Conservation (phyloP, 2,797 vertebrate genomes). For the Schizothorax lantsangensis region DNA sequence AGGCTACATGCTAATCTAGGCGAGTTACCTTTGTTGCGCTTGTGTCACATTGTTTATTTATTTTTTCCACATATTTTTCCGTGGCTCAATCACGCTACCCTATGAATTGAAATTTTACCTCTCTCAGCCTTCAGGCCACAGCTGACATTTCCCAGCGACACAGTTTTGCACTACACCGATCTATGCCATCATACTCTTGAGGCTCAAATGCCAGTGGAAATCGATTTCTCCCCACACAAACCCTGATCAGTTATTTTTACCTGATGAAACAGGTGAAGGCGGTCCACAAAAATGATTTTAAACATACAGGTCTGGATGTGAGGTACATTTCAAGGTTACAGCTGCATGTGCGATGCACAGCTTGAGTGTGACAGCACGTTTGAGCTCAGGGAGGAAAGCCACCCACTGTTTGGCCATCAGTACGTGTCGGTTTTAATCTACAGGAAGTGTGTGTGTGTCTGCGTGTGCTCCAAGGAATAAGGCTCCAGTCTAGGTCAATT, state of each 20-base stretch:
- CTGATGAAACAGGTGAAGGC: slow-evolving; percentile 33
- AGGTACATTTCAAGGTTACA: slow-evolving; percentile 37
- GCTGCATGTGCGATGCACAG: slow-evolving; percentile 22
- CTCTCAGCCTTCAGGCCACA: slow-evolving; percentile 79
- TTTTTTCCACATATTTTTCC: background rate
- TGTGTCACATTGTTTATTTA: slow-evolving; percentile 66
- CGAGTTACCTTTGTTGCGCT: slow-evolving; percentile 87
- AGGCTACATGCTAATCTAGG: background rate
- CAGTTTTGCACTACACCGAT: slow-evolving; percentile 92
- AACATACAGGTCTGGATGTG: background rate
- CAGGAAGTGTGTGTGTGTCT: slow-evolving; percentile 38
- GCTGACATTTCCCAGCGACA: slow-evolving; percentile 96
- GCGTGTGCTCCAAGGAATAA: slow-evolving; percentile 34
- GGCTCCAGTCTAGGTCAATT: slow-evolving; percentile 48
- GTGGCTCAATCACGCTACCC: background rate
- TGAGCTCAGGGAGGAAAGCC: slow-evolving; percentile 23
- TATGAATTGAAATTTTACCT: background rate
- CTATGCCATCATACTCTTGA: slow-evolving; percentile 26
- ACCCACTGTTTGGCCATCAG: slow-evolving; percentile 22
- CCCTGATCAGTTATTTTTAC: slow-evolving; percentile 31
- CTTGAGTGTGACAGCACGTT: background rate
- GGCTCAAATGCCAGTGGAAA: slow-evolving; percentile 41
- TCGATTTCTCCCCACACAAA: slow-evolving; percentile 27
- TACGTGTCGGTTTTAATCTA: slow-evolving; percentile 13
- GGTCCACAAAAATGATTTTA: slow-evolving; percentile 9